A percentile compares a stretch with the other conserved stretches of the same genome.
Evolutionary conservation across 1,140 invertebrate genomes (phyloP).

Genomic region (Dinoponera quadriceps): DNA sequence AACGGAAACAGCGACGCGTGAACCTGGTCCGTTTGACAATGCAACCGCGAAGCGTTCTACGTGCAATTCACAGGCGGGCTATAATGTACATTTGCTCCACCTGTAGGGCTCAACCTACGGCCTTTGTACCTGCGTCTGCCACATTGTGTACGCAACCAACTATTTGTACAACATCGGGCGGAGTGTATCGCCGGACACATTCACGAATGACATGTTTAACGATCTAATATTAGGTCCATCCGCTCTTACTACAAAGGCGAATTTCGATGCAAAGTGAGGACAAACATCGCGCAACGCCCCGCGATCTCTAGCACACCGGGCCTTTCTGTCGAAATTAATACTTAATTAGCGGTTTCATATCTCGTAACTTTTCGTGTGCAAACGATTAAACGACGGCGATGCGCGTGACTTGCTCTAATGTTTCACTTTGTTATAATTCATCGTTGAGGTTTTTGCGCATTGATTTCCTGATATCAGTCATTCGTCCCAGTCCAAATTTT

Average conservation of each 20-base stretch:
- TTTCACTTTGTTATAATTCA: too few species aligned
- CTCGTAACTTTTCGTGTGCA: too few species aligned
- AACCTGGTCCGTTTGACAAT: conserved; percentile 1
- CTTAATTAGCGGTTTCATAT: neutral
- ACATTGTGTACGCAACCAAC: neutral
- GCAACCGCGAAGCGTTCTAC: conserved; percentile 7
- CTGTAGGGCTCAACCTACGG: neutral
- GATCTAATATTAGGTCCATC: conserved; percentile 3
- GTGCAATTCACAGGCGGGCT: conserved; percentile 2
- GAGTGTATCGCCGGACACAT: neutral
- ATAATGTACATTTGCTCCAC: conserved; percentile 24
- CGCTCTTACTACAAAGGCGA: neutral
- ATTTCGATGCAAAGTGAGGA: neutral
- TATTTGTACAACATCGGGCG: neutral
- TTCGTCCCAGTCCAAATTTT: too few species aligned
- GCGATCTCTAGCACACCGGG: neutral
- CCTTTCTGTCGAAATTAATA: neutral
- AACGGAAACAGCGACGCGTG: neutral
- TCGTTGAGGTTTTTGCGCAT: too few species aligned
- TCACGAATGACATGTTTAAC: conserved; percentile 6
- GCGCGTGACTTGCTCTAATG: too few species aligned
- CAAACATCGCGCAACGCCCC: neutral
- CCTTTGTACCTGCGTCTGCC: neutral
- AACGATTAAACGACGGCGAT: too few species aligned
- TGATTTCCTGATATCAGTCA: too few species aligned